phyloP scores from a whole-genome alignment of 2,113 vertebrate species.

The Ceyx melanurus region DNA sequence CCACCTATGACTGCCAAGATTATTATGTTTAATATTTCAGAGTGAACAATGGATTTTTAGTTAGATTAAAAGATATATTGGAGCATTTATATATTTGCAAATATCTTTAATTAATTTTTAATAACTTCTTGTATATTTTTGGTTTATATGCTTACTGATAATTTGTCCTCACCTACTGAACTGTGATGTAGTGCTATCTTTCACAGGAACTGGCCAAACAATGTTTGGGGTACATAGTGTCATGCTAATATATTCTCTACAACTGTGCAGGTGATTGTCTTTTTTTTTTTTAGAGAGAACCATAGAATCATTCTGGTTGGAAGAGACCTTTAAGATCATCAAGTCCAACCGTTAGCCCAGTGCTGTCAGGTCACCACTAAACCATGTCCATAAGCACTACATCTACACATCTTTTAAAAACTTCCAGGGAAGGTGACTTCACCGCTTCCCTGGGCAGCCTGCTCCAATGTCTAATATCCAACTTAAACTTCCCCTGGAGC shows the following conservation, averaged over 20 bases:
- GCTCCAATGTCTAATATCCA: no score
- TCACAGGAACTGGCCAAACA: neutral
- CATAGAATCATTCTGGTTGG: no score
- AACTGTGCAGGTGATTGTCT: neutral
- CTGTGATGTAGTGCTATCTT: neutral
- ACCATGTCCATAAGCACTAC: no score
- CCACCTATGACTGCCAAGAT: neutral
- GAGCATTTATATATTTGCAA: neutral
- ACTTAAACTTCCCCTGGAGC: no score
- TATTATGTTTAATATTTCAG: neutral
- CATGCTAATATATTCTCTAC: neutral
- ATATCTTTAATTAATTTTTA: neutral
- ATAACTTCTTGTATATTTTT: neutral
- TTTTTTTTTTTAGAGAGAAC: neutral
- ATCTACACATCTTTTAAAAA: no score
- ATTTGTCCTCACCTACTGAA: neutral
- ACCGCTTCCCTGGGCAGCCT: no score
- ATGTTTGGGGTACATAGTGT: neutral
- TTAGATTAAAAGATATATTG: neutral
- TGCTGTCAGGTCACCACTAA: no score
- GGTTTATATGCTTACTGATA: neutral
- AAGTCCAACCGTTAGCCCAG: no score
- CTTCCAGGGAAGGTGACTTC: no score
- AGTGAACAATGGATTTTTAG: neutral
- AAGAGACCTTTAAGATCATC: no score